phyloP scores from a whole-genome alignment of 2,888 invertebrate genomes.

The Ectemnius cavifrons region DNA sequence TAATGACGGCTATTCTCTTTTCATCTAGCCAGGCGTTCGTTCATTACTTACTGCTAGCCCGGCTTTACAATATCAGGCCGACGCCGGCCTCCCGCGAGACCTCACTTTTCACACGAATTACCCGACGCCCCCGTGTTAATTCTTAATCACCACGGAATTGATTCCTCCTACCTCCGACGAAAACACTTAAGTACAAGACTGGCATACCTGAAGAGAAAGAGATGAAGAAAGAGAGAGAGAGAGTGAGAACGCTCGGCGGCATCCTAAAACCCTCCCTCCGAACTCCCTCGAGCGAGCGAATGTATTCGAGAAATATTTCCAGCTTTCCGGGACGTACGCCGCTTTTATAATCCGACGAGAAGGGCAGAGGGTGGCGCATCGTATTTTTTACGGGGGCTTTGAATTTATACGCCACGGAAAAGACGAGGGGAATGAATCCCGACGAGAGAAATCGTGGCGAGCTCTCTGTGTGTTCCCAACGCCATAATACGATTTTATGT shows the following conservation, averaged over 20 bases:
- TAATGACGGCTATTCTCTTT: slow-evolving; percentile 5
- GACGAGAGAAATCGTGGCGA: slow-evolving; percentile 25
- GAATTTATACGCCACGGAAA: slow-evolving; percentile 33
- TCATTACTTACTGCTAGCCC: slow-evolving; percentile 4
- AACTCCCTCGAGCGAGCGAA: background rate
- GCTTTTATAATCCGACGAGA: slow-evolving; percentile 9
- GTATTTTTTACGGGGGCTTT: slow-evolving; percentile 5
- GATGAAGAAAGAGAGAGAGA: too few relatives aligned
- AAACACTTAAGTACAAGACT: too few relatives aligned
- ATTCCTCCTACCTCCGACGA: background rate
- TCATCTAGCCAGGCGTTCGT: slow-evolving; percentile 5
- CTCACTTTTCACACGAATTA: background rate
- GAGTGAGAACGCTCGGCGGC: too few relatives aligned
- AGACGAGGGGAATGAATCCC: slow-evolving; percentile 24
- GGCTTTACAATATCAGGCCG: background rate
- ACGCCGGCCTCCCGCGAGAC: background rate
- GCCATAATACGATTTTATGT: too few relatives aligned
- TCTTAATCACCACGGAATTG: slow-evolving; percentile 7
- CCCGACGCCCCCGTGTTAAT: background rate
- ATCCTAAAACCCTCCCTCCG: background rate
- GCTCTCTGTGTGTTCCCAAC: background rate
- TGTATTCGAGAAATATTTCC: slow-evolving; percentile 32
- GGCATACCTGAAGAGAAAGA: too few relatives aligned
- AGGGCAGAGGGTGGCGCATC: background rate
- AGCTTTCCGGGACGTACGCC: slow-evolving; percentile 24